Conservation (phyloP, 2,888 invertebrate species). For the Euphydryas editha region DNA sequence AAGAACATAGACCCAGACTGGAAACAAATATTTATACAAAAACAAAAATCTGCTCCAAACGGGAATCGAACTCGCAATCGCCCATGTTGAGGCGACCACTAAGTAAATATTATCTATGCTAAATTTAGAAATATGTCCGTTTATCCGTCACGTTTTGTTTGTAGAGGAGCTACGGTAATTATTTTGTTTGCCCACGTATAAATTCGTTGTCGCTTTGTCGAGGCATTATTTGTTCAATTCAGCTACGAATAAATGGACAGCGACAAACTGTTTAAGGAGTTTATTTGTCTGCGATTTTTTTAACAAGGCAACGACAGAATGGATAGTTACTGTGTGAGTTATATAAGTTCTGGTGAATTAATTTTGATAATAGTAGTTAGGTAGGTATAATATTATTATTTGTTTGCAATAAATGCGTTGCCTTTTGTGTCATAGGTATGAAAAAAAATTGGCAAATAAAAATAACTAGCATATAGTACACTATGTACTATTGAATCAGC, state of each 20-base stretch:
- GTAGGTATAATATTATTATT: no score
- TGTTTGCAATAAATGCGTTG: no score
- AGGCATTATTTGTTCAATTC: slow-evolving; percentile 13
- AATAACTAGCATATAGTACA: no score
- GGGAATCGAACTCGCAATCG: no score
- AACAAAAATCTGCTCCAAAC: no score
- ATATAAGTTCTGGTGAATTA: neutral
- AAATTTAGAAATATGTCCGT: slow-evolving; percentile 10
- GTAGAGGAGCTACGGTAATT: slow-evolving; percentile 27
- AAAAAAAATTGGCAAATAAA: no score
- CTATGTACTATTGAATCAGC: no score
- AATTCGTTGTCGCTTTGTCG: slow-evolving; percentile 30
- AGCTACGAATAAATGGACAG: slow-evolving; percentile 4
- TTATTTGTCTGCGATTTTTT: slow-evolving; percentile 3
- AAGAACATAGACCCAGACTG: no score
- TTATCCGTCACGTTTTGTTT: slow-evolving; percentile 30
- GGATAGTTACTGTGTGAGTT: neutral
- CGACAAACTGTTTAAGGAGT: neutral
- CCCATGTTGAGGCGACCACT: no score
- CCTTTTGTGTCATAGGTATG: no score
- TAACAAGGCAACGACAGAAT: neutral
- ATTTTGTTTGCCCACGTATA: slow-evolving; percentile 36
- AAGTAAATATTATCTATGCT: neutral
- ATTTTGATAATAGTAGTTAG: neutral
- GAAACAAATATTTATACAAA: no score